Base-by-base conservation (phyloP, 1,140 invertebrate genomes). In the Drosophila takahashii region DNA sequence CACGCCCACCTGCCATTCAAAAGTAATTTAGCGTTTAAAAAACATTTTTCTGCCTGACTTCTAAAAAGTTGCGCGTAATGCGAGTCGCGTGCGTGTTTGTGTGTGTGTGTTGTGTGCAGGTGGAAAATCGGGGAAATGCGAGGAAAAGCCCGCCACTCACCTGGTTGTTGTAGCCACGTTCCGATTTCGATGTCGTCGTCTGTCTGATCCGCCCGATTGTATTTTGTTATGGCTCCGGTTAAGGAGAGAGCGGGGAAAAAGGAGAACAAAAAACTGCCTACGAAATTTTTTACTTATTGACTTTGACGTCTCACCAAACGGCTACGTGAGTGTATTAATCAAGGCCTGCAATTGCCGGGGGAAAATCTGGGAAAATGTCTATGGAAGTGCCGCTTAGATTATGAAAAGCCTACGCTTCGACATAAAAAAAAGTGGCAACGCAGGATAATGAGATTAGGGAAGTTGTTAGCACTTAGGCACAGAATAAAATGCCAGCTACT, bases 21-120 rank as follows among this genome's bases (percentile, higher is more conserved):
- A 87, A 87, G 83, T 87, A 87, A 87, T 87, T 87, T 87, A 89
- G 76, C 84, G 83, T 89, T 87, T 87, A 83, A 89, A 87, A 87
- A 87, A 89, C 83, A 87, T 87, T 87, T 87, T 87, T 87, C 79
- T 83, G 83, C 79, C 79, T 79, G 83, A 83, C 79, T 87, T 87
- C 83, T 83, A 89, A 79, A 87, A 87, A 77, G 62, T 89, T 79
- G 77, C 85, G 72, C 77, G 85, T 87, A 83, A 79, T 87, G 79
- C 67, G 75, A 59, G 50, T 64, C 48, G 81, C 56, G 56, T 78
- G 51, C 42, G 45, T 51, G 42, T 70, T 36, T 18, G 34, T 22
- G 22, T 39, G 29, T 47, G 51, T 61, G 60, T 22, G 42, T 5
- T 53, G 3, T 51, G 15, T 4, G 45, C 47, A 9, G 45, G 26